phyloP scores from a whole-genome alignment of 2,888 invertebrate species.

The Drosophila fungiperda region DNA sequence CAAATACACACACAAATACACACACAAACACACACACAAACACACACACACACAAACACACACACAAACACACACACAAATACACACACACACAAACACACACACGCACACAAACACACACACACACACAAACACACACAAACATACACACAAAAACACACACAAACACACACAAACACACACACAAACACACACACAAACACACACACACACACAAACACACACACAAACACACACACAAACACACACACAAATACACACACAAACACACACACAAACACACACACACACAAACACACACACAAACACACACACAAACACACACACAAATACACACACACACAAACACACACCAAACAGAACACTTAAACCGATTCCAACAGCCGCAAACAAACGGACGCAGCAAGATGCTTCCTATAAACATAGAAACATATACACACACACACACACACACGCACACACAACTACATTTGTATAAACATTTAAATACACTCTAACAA shows the following conservation, averaged over 20 bases:
- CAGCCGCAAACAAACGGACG: slow-evolving; percentile 74
- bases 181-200: no score
- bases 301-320: neutral
- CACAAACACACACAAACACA: slow-evolving; percentile 4
- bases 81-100: slow-evolving; percentile 14
- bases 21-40: neutral
- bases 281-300: slow-evolving; percentile 5
- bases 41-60: slow-evolving; percentile 6
- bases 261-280: slow-evolving; percentile 21
- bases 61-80: slow-evolving; percentile 14
- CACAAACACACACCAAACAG: slow-evolving; percentile 1
- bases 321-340: slow-evolving; percentile 19
- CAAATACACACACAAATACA: slow-evolving; percentile 11
- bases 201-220: slow-evolving; percentile 17
- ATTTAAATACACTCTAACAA: slow-evolving; percentile 12
- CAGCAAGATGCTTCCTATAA: slow-evolving; percentile 57
- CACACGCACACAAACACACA: no score
- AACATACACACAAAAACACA: slow-evolving; percentile 14
- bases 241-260: slow-evolving; percentile 11
- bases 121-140: slow-evolving; percentile 5
- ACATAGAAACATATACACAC: slow-evolving; percentile 20
- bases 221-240: neutral
- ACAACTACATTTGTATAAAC: slow-evolving; percentile 12
- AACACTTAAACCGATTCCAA: slow-evolving; percentile 51
- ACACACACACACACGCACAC: slow-evolving; percentile 4